Conservation (phyloP, 1,140 invertebrate species). For the Zaprionus davidi region DNA sequence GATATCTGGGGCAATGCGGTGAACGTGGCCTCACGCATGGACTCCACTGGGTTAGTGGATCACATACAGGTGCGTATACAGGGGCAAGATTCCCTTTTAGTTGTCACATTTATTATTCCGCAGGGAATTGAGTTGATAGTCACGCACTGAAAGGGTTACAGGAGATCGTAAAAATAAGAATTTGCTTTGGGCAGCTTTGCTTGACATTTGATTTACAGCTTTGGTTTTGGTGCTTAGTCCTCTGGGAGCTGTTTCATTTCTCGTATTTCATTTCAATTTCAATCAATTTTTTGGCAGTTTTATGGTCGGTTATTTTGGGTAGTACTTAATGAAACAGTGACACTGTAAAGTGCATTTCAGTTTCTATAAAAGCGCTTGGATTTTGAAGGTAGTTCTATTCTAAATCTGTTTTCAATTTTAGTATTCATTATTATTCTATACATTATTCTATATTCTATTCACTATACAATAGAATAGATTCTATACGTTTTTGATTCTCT, state of each 20-base stretch:
- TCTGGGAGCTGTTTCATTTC: background rate
- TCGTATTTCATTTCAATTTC: slow-evolving; percentile 5
- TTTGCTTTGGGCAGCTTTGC: background rate
- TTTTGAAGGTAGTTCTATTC: too few species aligned
- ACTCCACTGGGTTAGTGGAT: slow-evolving; percentile 92
- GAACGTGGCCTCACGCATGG: slow-evolving; percentile 96
- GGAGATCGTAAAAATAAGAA: background rate
- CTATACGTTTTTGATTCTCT: too few species aligned
- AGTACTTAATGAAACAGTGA: background rate
- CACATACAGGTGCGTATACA: slow-evolving; percentile 90
- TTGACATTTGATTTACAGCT: background rate
- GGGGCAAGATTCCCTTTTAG: background rate
- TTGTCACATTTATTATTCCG: background rate
- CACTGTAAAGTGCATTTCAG: too few species aligned
- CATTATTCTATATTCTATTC: background rate
- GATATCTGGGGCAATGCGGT: slow-evolving; percentile 96
- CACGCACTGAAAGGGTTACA: background rate
- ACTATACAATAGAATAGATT: background rate
- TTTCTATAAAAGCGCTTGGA: too few species aligned
- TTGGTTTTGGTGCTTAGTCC: background rate
- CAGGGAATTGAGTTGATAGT: background rate
- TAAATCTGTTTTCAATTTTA: too few species aligned
- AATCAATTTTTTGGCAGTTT: slow-evolving; percentile 1
- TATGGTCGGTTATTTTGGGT: background rate
- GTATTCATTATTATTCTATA: too few species aligned